phyloP scores from a whole-genome alignment of 2,888 invertebrate genomes.

The Choreutis nemorana region DNA sequence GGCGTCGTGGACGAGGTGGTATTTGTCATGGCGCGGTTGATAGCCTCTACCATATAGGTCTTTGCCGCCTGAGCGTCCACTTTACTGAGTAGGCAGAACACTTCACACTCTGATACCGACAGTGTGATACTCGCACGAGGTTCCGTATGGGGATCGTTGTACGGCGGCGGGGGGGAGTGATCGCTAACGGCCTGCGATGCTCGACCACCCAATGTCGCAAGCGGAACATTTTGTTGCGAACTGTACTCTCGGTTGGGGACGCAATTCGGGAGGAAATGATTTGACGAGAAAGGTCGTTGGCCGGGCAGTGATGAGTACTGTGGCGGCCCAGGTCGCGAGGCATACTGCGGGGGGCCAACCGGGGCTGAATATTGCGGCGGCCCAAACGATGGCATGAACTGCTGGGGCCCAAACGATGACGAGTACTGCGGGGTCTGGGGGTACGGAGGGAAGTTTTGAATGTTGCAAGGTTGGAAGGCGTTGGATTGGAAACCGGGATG shows the following conservation, averaged over 20 bases:
- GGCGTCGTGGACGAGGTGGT: not conserved
- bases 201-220: too few species aligned
- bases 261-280: not conserved
- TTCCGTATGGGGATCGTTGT: conserved; percentile 1
- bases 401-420: not conserved
- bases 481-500: not conserved
- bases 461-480: conserved; percentile 3
- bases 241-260: too few species aligned
- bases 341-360: conserved; percentile 1
- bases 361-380: conserved; percentile 1
- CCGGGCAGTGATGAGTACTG: conserved; percentile 1
- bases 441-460: not conserved
- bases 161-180: not conserved
- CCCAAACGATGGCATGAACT: not conserved
- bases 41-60: conserved; percentile 28
- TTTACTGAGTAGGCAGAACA: conserved; percentile 23
- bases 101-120: conserved; percentile 26
- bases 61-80: conserved; percentile 30
- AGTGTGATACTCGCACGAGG: conserved; percentile 16
- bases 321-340: conserved; percentile 3
- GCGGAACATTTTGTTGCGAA: too few species aligned
- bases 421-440: not conserved
- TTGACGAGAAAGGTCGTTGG: conserved; percentile 5
- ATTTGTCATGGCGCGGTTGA: conserved; percentile 22
- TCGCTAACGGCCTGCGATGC: not conserved